Conservation (phyloP, 2,888 invertebrate species). For the Euplagia quadripunctaria region DNA sequence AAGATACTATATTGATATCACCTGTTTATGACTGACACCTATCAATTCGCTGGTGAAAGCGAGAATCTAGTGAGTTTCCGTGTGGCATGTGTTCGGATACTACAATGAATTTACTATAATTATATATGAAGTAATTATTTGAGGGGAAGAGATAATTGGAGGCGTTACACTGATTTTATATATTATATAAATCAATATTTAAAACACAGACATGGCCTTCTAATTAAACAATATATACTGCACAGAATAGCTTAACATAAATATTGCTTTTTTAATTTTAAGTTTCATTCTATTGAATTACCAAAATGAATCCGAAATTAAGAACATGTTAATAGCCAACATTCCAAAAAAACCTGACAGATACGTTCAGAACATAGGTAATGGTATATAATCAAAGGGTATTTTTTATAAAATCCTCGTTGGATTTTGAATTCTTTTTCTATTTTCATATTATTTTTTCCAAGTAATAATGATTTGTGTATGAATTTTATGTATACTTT, state of each 20-base stretch:
- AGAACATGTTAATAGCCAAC: neutral
- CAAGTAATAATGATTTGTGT: neutral
- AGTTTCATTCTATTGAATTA: neutral
- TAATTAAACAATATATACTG: neutral
- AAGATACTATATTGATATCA: neutral
- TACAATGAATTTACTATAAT: neutral
- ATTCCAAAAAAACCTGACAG: neutral
- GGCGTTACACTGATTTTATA: neutral
- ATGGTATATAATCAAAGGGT: too few relatives aligned
- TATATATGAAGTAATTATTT: too few relatives aligned
- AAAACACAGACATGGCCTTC: neutral
- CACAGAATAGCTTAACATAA: neutral
- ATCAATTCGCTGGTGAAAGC: neutral
- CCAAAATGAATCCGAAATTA: constrained; percentile 8
- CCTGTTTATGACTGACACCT: constrained; percentile 9
- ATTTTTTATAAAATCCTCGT: neutral
- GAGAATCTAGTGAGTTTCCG: constrained; percentile 22
- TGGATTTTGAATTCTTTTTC: neutral
- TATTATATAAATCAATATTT: too few relatives aligned
- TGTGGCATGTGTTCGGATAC: constrained; percentile 20
- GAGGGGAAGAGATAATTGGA: too few relatives aligned
- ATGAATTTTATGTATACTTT: neutral
- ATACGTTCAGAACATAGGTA: constrained; percentile 4
- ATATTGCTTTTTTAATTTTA: neutral
- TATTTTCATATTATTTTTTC: neutral